Evolutionary conservation across 1,140 invertebrate genomes (phyloP).

Genomic region (Macrobrachium nipponense): DNA sequence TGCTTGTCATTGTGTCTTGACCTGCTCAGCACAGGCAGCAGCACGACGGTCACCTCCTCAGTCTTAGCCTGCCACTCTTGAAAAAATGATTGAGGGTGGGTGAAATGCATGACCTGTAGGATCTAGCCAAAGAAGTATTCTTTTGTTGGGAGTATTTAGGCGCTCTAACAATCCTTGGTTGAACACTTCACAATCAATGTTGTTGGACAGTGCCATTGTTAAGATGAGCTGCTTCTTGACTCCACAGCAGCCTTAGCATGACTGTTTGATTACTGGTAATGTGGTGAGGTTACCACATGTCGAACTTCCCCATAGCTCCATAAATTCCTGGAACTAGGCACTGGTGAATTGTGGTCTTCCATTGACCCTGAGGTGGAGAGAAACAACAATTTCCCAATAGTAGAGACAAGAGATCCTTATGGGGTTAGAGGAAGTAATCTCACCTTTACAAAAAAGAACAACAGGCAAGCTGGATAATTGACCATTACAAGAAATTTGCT

Average conservation of each 20-base stretch:
- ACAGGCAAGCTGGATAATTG: not conserved
- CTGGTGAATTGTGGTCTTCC: not conserved
- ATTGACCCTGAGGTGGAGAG: not conserved
- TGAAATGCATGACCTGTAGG: too few relatives aligned
- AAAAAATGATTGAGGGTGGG: too few relatives aligned
- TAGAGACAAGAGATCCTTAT: not conserved
- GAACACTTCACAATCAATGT: not conserved
- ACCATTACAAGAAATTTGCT: not conserved
- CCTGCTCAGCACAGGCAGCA: not conserved
- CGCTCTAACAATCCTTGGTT: not conserved
- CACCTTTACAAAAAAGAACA: not conserved
- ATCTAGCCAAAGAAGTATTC: not conserved
- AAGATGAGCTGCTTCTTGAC: not conserved
- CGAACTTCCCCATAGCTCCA: not conserved
- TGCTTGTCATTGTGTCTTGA: not conserved
- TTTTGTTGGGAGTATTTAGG: not conserved
- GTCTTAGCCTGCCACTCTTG: too few relatives aligned
- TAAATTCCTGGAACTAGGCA: not conserved
- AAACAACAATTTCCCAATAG: not conserved
- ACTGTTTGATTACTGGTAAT: not conserved
- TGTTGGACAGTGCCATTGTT: not conserved
- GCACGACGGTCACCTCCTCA: not conserved
- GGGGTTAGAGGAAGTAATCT: not conserved
- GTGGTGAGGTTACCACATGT: not conserved
- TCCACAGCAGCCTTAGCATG: not conserved